Evolutionary conservation across 1,140 invertebrate genomes (phyloP).

Genomic region (Leptopilina clavipes): DNA sequence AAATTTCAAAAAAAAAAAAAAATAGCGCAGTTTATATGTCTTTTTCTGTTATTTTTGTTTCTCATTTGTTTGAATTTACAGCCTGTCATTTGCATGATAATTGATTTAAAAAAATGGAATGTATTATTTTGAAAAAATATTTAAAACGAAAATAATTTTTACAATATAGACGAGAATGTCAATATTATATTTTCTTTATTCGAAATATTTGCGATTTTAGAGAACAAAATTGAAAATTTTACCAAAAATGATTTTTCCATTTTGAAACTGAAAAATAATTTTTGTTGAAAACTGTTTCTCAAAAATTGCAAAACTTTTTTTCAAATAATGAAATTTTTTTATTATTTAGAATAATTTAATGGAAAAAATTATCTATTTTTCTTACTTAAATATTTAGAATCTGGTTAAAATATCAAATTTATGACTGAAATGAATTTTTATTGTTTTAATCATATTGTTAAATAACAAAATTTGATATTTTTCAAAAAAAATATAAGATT

Average conservation of each 20-base stretch:
- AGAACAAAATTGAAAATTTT: background rate
- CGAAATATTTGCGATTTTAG: background rate
- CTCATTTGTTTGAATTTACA: background rate
- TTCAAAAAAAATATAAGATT: too few species aligned
- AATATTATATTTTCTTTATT: background rate
- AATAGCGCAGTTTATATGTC: conserved; percentile 8
- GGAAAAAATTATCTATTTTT: too few species aligned
- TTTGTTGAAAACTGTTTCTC: background rate
- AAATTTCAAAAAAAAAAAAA: background rate
- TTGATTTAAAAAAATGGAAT: background rate
- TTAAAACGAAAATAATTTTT: background rate
- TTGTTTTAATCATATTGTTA: too few species aligned
- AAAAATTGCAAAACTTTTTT: background rate
- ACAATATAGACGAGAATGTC: background rate
- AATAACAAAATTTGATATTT: too few species aligned
- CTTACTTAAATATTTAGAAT: too few species aligned
- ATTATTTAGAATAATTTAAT: background rate
- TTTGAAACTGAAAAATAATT: background rate
- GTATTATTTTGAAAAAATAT: background rate
- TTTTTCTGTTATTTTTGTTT: background rate
- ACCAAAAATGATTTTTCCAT: background rate
- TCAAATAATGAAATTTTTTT: background rate
- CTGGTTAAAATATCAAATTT: too few species aligned
- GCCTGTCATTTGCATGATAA: background rate
- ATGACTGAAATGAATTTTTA: too few species aligned